These are phyloP conservation scores for Conomelus anceps DNA, from an alignment of 2,888 invertebrate species.

Conservation along the genomic window DNA sequence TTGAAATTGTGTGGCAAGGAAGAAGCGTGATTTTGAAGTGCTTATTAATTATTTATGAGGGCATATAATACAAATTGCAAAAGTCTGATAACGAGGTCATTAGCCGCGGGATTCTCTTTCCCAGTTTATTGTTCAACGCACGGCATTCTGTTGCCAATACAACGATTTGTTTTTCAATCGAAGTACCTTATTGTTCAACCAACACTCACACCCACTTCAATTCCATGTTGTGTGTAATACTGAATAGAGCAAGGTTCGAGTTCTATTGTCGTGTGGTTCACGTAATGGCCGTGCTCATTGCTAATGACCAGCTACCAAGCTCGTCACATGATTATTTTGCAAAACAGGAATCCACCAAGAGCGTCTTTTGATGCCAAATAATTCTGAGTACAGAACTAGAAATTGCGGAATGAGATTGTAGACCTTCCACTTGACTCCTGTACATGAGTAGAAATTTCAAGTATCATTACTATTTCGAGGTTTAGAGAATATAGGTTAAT, in stretches of 20 bases:
- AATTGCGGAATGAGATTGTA: too few species aligned
- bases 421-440: too few species aligned
- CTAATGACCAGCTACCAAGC: neutral
- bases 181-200: neutral
- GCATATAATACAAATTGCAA: too few species aligned
- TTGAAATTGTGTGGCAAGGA: too few species aligned
- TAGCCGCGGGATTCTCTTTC: too few species aligned
- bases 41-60: too few species aligned
- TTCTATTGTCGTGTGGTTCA: neutral
- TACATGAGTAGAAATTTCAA: too few species aligned
- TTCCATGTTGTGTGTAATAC: neutral
- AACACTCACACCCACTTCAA: too few species aligned
- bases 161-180: neutral
- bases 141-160: neutral
- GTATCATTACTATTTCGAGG: too few species aligned
- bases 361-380: neutral
- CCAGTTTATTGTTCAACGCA: neutral
- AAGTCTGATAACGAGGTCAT: too few species aligned
- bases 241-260: neutral
- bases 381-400: neutral
- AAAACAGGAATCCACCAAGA: neutral
- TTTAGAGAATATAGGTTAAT: too few species aligned
- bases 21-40: too few species aligned
- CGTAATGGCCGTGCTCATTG: neutral
- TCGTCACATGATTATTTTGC: neutral